Evolutionary conservation across 30 jellyfish, hydroid and myxozoan genomes (phyloP).

Genomic region (Aurelia coerulea): DNA sequence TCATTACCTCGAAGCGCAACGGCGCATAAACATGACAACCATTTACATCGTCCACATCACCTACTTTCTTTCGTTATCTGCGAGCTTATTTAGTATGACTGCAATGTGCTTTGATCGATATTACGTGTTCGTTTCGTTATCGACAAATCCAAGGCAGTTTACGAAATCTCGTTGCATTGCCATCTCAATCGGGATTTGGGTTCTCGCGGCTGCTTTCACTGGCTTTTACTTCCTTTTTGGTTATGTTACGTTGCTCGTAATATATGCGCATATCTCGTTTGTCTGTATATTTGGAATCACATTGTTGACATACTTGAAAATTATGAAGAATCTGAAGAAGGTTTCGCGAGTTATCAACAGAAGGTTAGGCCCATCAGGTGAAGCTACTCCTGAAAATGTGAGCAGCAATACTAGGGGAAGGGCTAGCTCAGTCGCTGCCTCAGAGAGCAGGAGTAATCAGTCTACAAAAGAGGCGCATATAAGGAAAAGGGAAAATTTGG

Average conservation of each 20-base stretch:
- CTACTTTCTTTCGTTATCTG: constrained; percentile 70
- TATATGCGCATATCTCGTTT: constrained; percentile 48
- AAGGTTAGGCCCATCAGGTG: no score
- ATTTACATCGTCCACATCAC: constrained; percentile 59
- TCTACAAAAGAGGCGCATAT: no score
- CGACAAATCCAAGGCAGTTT: constrained; percentile 36
- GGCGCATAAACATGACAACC: constrained; percentile 20
- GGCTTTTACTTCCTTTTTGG: constrained; percentile 57
- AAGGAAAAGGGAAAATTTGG: no score
- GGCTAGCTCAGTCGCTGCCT: no score
- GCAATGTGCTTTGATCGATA: constrained; percentile 92
- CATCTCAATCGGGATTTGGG: constrained; percentile 60
- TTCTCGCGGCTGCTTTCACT: constrained; percentile 49
- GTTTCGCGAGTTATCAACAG: constrained; percentile 15
- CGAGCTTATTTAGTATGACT: constrained; percentile 79
- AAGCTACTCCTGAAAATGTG: no score
- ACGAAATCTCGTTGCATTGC: constrained; percentile 51
- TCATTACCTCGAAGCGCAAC: constrained; percentile 75
- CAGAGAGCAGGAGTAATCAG: no score
- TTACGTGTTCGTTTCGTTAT: constrained; percentile 65
- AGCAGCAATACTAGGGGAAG: no score
- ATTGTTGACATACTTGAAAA: constrained; percentile 46
- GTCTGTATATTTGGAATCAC: constrained; percentile 34
- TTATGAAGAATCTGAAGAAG: constrained; percentile 19
- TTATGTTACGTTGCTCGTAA: constrained; percentile 37